Evolutionary conservation across 2,113 vertebrate genomes (phyloP), one percentile per base, ranked within the genome.

Genomic region (Erpornis zantholeuca): DNA sequence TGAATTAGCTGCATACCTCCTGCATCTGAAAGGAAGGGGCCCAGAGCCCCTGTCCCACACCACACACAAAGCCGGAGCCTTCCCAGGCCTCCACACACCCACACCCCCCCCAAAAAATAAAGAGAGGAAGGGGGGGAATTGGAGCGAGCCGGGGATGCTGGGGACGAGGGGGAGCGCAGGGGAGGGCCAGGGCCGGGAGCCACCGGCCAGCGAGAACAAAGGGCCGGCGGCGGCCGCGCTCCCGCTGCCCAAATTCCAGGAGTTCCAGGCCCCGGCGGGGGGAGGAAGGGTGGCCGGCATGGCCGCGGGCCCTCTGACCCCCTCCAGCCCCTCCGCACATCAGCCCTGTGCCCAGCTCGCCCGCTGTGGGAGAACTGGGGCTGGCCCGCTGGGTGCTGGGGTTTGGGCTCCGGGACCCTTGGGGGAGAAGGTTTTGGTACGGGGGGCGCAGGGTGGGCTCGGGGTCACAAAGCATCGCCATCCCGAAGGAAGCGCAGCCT

Each of bases 11-110:
- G 96, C 94, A 97, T 97, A 97, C 96, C 94, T 95, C 97, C 95
- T 92, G 97, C 96, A 97, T 96, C 96, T 97, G 98, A 98, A 98
- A 98, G 96, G 94, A 97, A 97, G 97, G 96, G 97, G 97, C 97
- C 97, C 96, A 97, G 96, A 96, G 95, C 96, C 95, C 97, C 97
- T 35, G 94, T 42, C 96, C 96, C 96, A 98, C 97, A 96, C 97
- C 98, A 98, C 98, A 98, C 98, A 98, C 98, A 98, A 98, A 98
- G 98, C 97, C 89, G 42, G 95, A 93, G 94, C 94, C 95, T 97
- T 97, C 97, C 94, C 97, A 97, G 96, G 97, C 96, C 94, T 92
- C 70, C 86, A 40, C 94, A 69, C 85, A 44, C 88, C 38, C 65
- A 36, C 91, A 3, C 38, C n/a, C 89, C 12, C 50, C 90, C 86